Evolutionary conservation across 2,797 vertebrate genomes (phyloP), one percentile per base, ranked within the genome.

Genomic region (Cryptoprocta ferox): DNA sequence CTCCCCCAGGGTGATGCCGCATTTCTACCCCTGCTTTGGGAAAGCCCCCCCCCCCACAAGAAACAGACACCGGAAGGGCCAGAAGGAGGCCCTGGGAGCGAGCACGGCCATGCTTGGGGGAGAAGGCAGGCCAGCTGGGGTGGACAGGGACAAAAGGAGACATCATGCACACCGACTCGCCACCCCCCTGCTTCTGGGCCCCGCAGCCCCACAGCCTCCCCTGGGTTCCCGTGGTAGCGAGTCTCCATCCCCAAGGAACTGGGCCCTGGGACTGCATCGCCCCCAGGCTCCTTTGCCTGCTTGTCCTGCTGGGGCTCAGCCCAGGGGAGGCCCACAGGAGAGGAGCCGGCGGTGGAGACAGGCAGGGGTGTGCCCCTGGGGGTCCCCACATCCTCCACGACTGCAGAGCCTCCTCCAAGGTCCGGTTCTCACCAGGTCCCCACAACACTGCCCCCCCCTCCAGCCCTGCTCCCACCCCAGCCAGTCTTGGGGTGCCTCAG

Each of bases 81-180:
- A 15, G 21, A 15, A 28, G 61, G 19, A 9, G 73, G n/a, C 7
- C 1, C 11, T 9, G 24, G 37, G 24, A 30, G 1, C 37, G 82
- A 65, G 30, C 3, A 5, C 21, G 2, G 42, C 45, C 39, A 13
- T 3, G 53, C 68, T 30, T 2, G 5, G 28, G 65, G 61, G n/a
- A 56, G 53, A 66, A 26, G 26, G 35, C 35, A 48, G 56, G 53
- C 53, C 30, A 4, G 65, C 32, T 21, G 16, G 53, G 42, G 56
- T 4, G 30, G 30, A 61, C 39, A 30, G 18, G 10, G 35, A 19
- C 30, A 28, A 66, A 87, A 66, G 28, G 63, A 50, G 63, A 53
- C 15, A 4, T 6, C 0, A 9, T 12, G 28, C 39, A 32, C 39
- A 1, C 1, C 0, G n/a, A 61, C 50, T 18, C 63, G 2, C 50